phyloP scores from a whole-genome alignment of 1,140 invertebrate genomes.

The Panagrolaimus sp. region DNA sequence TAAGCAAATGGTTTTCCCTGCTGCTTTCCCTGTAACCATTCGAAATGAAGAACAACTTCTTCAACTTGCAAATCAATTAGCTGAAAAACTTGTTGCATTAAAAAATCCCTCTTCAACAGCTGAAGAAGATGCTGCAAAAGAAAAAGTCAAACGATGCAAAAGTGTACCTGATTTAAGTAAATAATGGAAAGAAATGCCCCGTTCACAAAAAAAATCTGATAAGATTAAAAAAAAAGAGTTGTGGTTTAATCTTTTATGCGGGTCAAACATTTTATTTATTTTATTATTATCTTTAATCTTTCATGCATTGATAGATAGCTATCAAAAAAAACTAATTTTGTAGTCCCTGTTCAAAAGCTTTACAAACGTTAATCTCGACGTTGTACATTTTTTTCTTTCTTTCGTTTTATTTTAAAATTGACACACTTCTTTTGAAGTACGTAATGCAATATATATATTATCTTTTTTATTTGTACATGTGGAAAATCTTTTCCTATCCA shows the following conservation, averaged over 20 bases:
- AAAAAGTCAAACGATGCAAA: background rate
- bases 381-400: background rate
- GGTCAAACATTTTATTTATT: too few relatives aligned
- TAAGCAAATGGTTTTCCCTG: constrained; percentile 7
- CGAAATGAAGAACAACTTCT: constrained; percentile 29
- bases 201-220: too few relatives aligned
- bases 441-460: background rate
- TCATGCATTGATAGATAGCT: too few relatives aligned
- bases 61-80: constrained; percentile 24
- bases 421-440: constrained; percentile 18
- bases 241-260: too few relatives aligned
- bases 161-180: constrained; percentile 3
- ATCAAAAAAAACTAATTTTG: too few relatives aligned
- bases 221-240: too few relatives aligned
- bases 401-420: background rate
- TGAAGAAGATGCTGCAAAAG: background rate
- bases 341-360: too few relatives aligned
- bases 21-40: constrained; percentile 23
- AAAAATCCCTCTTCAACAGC: background rate
- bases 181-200: background rate
- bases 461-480: constrained; percentile 6
- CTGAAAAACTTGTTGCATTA: constrained; percentile 23
- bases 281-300: too few relatives aligned
- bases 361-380: background rate
- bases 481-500: background rate